Percentiles rank a stretch among this genome's conserved stretches.
phyloP scores from a whole-genome alignment of 2,113 vertebrate species.

The Leucoraja erinaceus region DNA sequence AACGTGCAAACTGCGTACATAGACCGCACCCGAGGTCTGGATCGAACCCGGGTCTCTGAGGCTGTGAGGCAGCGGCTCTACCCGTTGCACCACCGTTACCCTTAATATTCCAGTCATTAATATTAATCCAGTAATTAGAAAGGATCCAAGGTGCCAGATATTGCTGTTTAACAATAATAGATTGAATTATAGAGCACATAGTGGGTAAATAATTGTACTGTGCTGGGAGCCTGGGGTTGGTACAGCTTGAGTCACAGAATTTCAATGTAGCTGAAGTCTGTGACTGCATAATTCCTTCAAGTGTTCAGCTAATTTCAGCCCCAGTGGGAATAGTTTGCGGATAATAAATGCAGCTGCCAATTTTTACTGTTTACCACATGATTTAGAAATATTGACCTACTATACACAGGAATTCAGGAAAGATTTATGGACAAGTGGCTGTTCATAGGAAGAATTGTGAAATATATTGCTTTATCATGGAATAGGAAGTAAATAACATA shows the following conservation, averaged over 20 bases:
- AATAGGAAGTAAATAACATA: neutral
- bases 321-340: conserved; percentile 4
- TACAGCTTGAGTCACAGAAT: conserved; percentile 16
- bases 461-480: neutral
- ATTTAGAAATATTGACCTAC: neutral
- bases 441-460: neutral
- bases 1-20: too few species aligned
- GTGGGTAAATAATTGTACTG: neutral
- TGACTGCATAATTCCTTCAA: neutral
- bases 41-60: too few species aligned
- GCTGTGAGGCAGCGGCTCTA: too few species aligned
- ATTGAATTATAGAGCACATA: conserved; percentile 23
- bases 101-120: neutral
- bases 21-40: too few species aligned
- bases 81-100: too few species aligned
- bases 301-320: conserved; percentile 7
- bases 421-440: neutral
- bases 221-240: neutral
- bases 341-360: conserved; percentile 15
- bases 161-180: neutral
- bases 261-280: neutral
- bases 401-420: neutral
- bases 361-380: conserved; percentile 6
- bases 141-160: neutral
- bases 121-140: neutral